phyloP scores from a whole-genome alignment of 2,797 vertebrate genomes.

The Eupleurogrammus muticus region DNA sequence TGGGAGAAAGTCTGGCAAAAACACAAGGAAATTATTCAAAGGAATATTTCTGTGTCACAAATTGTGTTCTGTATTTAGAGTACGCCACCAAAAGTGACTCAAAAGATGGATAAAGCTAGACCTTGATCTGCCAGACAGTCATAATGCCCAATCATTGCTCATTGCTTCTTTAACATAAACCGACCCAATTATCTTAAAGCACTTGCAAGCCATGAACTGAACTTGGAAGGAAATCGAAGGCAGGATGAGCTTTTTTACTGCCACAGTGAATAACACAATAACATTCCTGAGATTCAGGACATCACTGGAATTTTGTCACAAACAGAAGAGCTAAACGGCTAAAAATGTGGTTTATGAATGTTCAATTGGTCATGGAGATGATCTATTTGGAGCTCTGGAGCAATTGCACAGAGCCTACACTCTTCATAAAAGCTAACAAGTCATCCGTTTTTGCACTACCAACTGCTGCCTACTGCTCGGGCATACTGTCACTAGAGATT shows the following conservation, averaged over 20 bases:
- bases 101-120: constrained; percentile 34
- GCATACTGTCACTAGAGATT: too few relatives aligned
- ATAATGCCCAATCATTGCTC: constrained; percentile 13
- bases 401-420: too few relatives aligned
- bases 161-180: constrained; percentile 39
- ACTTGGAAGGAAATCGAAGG: constrained; percentile 1
- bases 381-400: too few relatives aligned
- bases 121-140: constrained; percentile 35
- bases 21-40: constrained; percentile 23
- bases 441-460: too few relatives aligned
- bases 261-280: constrained; percentile 11
- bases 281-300: constrained; percentile 9
- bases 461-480: too few relatives aligned
- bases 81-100: neutral
- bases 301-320: constrained; percentile 10
- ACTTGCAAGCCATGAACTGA: constrained; percentile 18
- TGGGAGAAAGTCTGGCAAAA: constrained; percentile 5
- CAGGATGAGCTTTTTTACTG: constrained; percentile 24
- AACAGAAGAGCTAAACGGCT: neutral
- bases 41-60: constrained; percentile 21
- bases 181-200: constrained; percentile 17
- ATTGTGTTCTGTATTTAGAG: constrained; percentile 22
- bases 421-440: too few relatives aligned
- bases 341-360: neutral
- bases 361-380: neutral